A percentile compares a stretch with the other conserved stretches of the same genome.
These are phyloP conservation scores for Gymnoscopelus braueri DNA, from an alignment of 2,797 vertebrate genomes.

Conservation along the genomic window DNA sequence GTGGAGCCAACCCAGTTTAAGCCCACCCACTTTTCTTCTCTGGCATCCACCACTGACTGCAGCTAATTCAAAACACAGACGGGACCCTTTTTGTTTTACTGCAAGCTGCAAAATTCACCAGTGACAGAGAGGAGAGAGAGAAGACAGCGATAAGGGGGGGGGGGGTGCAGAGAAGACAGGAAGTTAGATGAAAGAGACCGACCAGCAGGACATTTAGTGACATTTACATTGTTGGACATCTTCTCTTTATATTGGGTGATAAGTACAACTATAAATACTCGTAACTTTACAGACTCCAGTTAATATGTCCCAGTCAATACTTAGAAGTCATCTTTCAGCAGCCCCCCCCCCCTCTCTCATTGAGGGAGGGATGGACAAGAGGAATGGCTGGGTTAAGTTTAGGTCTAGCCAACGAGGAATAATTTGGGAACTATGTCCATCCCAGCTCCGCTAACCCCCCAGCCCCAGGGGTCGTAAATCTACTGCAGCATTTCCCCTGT, in stretches of 20 bases:
- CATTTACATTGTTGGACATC: slow-evolving; percentile 67
- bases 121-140: slow-evolving; percentile 20
- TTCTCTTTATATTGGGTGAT: slow-evolving; percentile 37
- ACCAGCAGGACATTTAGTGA: slow-evolving; percentile 18
- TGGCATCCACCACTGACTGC: slow-evolving; percentile 68
- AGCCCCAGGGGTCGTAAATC: slow-evolving; percentile 73
- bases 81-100: slow-evolving; percentile 32
- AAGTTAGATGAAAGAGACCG: slow-evolving; percentile 6
- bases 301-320: slow-evolving; percentile 67
- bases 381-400: slow-evolving; percentile 76
- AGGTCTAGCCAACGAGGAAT: slow-evolving; percentile 76
- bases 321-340: slow-evolving; percentile 74
- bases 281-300: no score
- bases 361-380: slow-evolving; percentile 41
- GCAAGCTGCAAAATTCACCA: slow-evolving; percentile 40
- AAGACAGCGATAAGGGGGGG: slow-evolving; percentile 33
- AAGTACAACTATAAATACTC: no score
- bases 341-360: slow-evolving; percentile 38
- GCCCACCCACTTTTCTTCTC: slow-evolving; percentile 46
- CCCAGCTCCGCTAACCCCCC: slow-evolving; percentile 49
- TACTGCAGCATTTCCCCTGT: slow-evolving; percentile 67
- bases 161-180: slow-evolving; percentile 17
- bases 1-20: slow-evolving; percentile 53
- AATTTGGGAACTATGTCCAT: slow-evolving; percentile 75
- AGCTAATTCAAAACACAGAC: slow-evolving; percentile 79